These are phyloP conservation scores for Ennomos quercinarius DNA, from an alignment of 2,888 invertebrate genomes.

Conservation along the genomic window DNA sequence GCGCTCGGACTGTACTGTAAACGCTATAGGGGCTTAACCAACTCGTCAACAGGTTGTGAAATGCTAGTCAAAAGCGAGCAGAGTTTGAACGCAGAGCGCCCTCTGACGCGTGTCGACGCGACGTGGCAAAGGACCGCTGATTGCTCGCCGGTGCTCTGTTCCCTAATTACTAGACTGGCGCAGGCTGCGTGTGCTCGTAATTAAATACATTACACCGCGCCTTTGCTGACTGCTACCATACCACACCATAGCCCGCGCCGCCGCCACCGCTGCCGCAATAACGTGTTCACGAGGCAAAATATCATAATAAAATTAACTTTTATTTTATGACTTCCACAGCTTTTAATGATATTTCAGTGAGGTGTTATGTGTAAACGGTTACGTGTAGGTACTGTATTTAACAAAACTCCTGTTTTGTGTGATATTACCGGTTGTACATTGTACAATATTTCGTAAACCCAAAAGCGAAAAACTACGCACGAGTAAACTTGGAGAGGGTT, in stretches of 20 bases:
- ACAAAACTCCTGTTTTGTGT: too few species aligned
- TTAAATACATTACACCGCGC: constrained; percentile 77
- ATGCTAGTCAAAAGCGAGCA: constrained; percentile 72
- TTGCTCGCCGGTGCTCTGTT: constrained; percentile 74
- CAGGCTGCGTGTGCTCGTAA: constrained; percentile 76
- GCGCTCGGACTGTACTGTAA: constrained; percentile 55
- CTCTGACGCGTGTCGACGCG: constrained; percentile 70
- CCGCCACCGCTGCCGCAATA: constrained; percentile 13
- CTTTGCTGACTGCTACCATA: constrained; percentile 48
- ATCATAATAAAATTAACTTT: constrained; percentile 28
- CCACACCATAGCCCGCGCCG: constrained; percentile 9
- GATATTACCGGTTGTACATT: too few species aligned
- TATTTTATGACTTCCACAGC: constrained; percentile 22
- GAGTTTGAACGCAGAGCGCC: constrained; percentile 66
- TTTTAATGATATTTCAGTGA: constrained; percentile 17
- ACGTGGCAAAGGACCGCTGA: constrained; percentile 77
- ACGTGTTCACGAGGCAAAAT: constrained; percentile 16
- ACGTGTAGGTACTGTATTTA: neutral
- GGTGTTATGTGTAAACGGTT: constrained; percentile 22
- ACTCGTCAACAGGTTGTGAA: constrained; percentile 83
- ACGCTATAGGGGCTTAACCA: constrained; percentile 69
- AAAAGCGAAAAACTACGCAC: neutral
- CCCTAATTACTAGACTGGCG: constrained; percentile 81
- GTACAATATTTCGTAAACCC: too few species aligned
- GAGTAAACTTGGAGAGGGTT: constrained; percentile 1